Base-by-base conservation (phyloP, 2,797 vertebrate species). In the Poeciliopsis turneri region DNA sequence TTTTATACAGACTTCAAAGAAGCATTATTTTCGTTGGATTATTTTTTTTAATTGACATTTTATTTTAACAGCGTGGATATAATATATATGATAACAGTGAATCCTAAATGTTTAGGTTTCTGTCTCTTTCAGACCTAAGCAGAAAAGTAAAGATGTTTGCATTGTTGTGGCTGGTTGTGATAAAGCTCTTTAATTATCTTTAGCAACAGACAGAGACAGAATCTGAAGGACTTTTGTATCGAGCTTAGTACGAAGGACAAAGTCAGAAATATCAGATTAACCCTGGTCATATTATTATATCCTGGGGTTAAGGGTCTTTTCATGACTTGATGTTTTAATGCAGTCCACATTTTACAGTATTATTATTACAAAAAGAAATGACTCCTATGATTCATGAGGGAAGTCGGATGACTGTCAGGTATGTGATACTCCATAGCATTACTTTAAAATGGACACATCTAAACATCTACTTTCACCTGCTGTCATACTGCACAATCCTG, bases 161-260 rank as follows among this genome's bases (percentile, higher is more conserved):
- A 72, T 72, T 74, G 46, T 49, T 47, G 74, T 70, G 72, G 70
- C 53, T 43, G n/a, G 55, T 81, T 68, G 33, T 80, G 82, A 87
- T 77, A 78, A 74, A 49, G 78, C 55, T 61, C 73, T 71, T 73
- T 77, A 87, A 55, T 88, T 86, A 84, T 84, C 86, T 69, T 13
- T 81, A 76, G 87, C 89, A 80, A 84, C 88, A 87, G 88, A 87
- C 84, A 70, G 76, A 87, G 87, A 86, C 83, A 76, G 80, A 85
- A 78, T 87, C 72, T 90, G 87, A 91, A 91, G 90, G 92, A 91
- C 84, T 88, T 88, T 84, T 80, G 77, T 80, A 88, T 87, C 15
- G 74, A 88, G 82, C 75, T 7, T 49, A 87, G 76, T 55, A 74
- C 39, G 84, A 89, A 92, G 92, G 88, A 89, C 87, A 88, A 78